Percentiles rank a stretch among this genome's conserved stretches.
Evolutionary conservation across 1,140 invertebrate species (phyloP).

Genomic region (Eriosoma lanigerum): DNA sequence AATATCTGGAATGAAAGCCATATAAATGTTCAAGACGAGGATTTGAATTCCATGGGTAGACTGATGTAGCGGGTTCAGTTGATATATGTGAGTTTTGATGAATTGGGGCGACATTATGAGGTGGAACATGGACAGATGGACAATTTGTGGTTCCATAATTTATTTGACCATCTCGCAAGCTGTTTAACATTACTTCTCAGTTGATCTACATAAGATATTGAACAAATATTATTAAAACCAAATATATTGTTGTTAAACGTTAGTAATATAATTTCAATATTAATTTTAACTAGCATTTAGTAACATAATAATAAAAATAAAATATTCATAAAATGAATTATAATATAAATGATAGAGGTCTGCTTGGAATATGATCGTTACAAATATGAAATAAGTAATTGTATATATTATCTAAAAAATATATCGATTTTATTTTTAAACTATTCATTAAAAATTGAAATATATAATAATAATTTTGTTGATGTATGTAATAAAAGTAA

Average conservation of each 20-base stretch:
- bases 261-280: no score
- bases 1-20: slow-evolving; percentile 49
- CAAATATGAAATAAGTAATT: no score
- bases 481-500: no score
- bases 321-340: background rate
- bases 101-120: slow-evolving; percentile 40
- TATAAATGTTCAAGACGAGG: slow-evolving; percentile 40
- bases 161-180: slow-evolving; percentile 44
- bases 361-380: background rate
- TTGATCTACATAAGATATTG: slow-evolving; percentile 12
- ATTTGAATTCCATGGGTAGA: slow-evolving; percentile 31
- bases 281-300: no score
- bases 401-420: no score
- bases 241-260: no score
- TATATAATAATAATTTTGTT: no score
- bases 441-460: no score
- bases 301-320: background rate
- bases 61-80: slow-evolving; percentile 13
- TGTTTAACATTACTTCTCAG: slow-evolving; percentile 48
- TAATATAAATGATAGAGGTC: background rate
- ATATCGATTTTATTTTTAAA: no score
- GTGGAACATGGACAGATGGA: slow-evolving; percentile 11
- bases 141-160: slow-evolving; percentile 39
- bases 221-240: background rate
- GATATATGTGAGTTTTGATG: slow-evolving; percentile 38